Evolutionary conservation across 2,113 vertebrate genomes (phyloP).

Genomic region (Zosterops pallidus): DNA sequence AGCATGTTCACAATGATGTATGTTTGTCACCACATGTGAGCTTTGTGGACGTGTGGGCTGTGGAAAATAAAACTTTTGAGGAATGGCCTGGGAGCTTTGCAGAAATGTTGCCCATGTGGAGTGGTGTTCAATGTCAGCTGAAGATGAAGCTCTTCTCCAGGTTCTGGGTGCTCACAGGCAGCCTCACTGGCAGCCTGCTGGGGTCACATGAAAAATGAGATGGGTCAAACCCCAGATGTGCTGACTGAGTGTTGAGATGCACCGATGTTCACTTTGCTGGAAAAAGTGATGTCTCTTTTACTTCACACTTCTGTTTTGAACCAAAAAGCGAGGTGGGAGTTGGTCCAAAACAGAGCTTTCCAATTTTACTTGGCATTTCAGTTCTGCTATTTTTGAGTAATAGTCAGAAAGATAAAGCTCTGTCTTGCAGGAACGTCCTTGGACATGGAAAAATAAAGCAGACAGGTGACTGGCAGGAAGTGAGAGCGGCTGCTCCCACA

Average conservation of each 20-base stretch:
- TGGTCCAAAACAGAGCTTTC: slow-evolving; percentile 19
- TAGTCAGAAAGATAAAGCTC: neutral
- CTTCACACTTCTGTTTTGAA: slow-evolving; percentile 48
- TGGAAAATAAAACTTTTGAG: neutral
- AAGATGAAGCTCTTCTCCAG: neutral
- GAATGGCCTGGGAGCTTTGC: fast-evolving
- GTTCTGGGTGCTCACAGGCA: neutral
- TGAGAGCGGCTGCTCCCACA: slow-evolving; percentile 1
- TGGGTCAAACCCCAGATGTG: slow-evolving; percentile 67
- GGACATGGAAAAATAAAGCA: neutral
- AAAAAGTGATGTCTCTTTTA: slow-evolving; percentile 60
- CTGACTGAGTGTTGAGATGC: slow-evolving; percentile 55
- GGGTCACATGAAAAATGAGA: slow-evolving; percentile 46
- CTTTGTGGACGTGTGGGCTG: neutral
- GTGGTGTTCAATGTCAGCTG: neutral
- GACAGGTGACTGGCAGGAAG: slow-evolving; percentile 55
- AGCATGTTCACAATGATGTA: neutral
- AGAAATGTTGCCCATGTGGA: neutral
- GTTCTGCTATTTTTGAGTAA: slow-evolving; percentile 2
- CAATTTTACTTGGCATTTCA: slow-evolving; percentile 6
- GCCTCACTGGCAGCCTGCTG: neutral
- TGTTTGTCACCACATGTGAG: neutral
- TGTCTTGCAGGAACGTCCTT: neutral
- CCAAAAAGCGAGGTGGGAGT: neutral
- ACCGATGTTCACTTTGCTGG: slow-evolving; percentile 32